These are phyloP conservation scores for Acanthosepion esculentum DNA, from an alignment of 2,888 invertebrate genomes.

Conservation along the genomic window DNA sequence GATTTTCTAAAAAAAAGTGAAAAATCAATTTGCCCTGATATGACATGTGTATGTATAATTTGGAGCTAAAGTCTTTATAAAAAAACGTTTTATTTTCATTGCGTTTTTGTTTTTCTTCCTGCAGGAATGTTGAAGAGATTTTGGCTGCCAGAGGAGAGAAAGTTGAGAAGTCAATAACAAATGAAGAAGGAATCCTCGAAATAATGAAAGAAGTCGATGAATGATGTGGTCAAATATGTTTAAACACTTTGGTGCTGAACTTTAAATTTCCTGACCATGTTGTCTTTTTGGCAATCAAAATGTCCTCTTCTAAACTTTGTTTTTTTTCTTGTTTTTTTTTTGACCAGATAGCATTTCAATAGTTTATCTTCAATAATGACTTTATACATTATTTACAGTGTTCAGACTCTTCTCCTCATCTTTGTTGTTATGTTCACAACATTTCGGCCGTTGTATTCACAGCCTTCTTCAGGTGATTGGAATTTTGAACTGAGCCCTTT, in stretches of 20 bases:
- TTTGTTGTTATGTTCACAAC: no score
- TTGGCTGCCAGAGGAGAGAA: slow-evolving; percentile 89
- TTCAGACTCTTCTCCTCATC: no score
- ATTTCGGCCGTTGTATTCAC: no score
- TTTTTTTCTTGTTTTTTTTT: not conserved
- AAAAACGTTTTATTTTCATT: not conserved
- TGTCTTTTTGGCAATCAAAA: not conserved
- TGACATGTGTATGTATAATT: no score
- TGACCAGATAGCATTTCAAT: no score
- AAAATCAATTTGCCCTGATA: no score
- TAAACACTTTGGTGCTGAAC: not conserved
- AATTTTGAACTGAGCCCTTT: no score
- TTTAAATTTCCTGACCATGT: not conserved
- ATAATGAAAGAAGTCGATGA: not conserved
- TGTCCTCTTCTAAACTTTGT: not conserved
- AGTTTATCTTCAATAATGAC: not conserved
- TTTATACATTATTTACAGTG: not conserved
- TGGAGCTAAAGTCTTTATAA: no score
- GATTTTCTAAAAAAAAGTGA: no score
- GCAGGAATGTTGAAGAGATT: slow-evolving; percentile 90
- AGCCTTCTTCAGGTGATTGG: no score
- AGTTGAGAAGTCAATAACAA: slow-evolving; percentile 75
- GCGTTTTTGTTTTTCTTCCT: slow-evolving; percentile 53
- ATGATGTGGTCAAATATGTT: not conserved
- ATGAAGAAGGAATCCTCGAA: slow-evolving; percentile 35